Conservation (phyloP, 2,113 vertebrate species). For the Cyrtonyx montezumae region DNA sequence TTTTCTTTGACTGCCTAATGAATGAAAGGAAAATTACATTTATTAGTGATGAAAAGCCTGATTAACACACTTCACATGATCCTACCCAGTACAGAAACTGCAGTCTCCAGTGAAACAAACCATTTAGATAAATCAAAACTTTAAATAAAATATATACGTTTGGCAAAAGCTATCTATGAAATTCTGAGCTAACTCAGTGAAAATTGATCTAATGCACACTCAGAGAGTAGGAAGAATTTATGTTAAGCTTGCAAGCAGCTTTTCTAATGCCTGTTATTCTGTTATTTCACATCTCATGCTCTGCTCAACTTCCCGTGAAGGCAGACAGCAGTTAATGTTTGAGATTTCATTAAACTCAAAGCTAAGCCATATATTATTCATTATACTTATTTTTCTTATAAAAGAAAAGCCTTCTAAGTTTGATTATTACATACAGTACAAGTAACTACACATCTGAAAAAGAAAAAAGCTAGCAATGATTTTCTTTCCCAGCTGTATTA, state of each 20-base stretch:
- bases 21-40: neutral
- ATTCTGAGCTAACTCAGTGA: neutral
- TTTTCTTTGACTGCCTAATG: neutral
- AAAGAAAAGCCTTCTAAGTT: neutral
- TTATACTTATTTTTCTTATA: neutral
- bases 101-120: neutral
- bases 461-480: fast-evolving
- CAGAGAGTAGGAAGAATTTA: neutral
- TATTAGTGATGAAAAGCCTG: neutral
- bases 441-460: neutral
- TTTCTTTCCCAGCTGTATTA: neutral
- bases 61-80: too few relatives aligned
- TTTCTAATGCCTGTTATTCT: neutral
- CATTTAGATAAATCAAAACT: neutral
- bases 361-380: neutral
- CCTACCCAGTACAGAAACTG: neutral
- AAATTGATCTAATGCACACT: neutral
- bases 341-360: neutral
- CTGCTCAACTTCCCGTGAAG: neutral
- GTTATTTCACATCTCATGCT: neutral
- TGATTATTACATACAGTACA: neutral
- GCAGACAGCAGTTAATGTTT: neutral
- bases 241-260: neutral
- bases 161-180: neutral
- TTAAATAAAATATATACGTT: neutral